These are phyloP conservation scores for Drosophila buzzatii DNA, from an alignment of 2,888 invertebrate species.

Conservation along the genomic window DNA sequence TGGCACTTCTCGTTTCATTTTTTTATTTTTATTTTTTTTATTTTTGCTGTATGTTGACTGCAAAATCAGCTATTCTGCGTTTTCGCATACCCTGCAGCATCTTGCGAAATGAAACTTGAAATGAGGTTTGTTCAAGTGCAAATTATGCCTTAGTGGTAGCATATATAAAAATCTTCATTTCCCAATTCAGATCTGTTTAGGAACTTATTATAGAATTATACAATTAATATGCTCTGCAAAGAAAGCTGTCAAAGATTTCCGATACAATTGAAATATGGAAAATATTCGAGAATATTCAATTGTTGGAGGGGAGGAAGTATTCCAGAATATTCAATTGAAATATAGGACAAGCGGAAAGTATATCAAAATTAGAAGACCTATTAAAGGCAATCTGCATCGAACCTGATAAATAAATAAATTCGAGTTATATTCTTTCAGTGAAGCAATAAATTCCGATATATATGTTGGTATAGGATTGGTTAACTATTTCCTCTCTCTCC, in stretches of 20 bases:
- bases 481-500: background rate
- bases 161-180: background rate
- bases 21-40: background rate
- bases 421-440: too few relatives aligned
- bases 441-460: too few relatives aligned
- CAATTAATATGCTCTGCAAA: too few relatives aligned
- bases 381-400: background rate
- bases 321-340: background rate
- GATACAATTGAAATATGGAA: background rate
- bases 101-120: background rate
- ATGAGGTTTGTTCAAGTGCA: background rate
- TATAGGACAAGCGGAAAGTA: background rate
- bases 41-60: constrained; percentile 23
- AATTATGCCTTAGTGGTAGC: too few relatives aligned
- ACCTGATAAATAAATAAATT: too few relatives aligned
- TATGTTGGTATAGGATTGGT: too few relatives aligned
- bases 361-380: too few relatives aligned
- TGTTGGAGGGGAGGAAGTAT: background rate
- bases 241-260: background rate
- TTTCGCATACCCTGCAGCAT: constrained; percentile 12
- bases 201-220: too few relatives aligned
- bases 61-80: background rate
- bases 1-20: background rate
- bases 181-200: background rate
- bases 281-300: background rate